A percentile compares a stretch with the other conserved stretches of the same genome.
phyloP scores from a whole-genome alignment of 1,140 invertebrate species.

The Trichogramma pretiosum region DNA sequence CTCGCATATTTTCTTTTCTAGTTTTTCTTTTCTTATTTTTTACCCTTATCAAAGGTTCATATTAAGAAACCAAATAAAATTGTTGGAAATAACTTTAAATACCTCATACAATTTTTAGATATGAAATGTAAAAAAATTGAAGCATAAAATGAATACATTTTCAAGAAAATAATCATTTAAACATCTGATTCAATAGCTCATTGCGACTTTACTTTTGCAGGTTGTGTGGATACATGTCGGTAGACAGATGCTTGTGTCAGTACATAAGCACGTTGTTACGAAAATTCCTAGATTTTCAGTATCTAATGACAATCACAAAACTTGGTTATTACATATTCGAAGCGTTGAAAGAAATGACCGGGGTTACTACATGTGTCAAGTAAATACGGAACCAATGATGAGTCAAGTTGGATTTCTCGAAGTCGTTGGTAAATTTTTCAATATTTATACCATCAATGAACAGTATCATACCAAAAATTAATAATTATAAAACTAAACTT shows the following conservation, averaged over 20 bases:
- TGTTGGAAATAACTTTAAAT: no score
- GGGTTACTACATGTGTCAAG: constrained; percentile 87
- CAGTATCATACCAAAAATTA: no score
- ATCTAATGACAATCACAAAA: constrained; percentile 83
- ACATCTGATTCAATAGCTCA: no score
- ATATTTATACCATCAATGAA: not conserved
- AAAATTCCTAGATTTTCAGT: constrained; percentile 78
- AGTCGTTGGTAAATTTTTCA: constrained; percentile 73
- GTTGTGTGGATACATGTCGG: constrained; percentile 92
- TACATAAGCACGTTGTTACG: constrained; percentile 83
- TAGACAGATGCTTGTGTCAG: constrained; percentile 86
- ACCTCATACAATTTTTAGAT: no score
- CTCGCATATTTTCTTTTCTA: constrained; percentile 9
- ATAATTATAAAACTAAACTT: no score
- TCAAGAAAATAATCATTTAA: no score
- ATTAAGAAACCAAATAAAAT: no score
- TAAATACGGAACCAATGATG: constrained; percentile 94
- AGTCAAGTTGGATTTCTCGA: constrained; percentile 88
- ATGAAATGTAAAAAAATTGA: no score
- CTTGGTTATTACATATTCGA: constrained; percentile 80
- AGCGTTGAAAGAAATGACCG: constrained; percentile 81
- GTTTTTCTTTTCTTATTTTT: not conserved
- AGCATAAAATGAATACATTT: no score
- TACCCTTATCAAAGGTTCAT: no score
- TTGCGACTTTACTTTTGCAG: constrained; percentile 45